These are phyloP conservation scores for Rhinella marina DNA, from an alignment of 2,797 vertebrate genomes.

Conservation along the genomic window DNA sequence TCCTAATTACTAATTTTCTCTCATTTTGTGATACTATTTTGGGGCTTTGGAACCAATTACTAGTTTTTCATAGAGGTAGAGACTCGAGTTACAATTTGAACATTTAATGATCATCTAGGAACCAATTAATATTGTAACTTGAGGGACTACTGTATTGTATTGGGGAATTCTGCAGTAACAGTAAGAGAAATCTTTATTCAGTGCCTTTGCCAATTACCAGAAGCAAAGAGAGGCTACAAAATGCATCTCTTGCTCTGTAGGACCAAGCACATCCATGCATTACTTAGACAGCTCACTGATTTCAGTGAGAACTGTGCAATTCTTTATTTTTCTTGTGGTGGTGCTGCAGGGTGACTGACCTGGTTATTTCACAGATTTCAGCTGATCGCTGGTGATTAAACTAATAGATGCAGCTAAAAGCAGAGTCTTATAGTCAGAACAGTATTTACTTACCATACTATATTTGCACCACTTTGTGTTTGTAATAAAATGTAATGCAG, in stretches of 20 bases:
- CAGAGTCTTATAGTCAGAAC: neutral
- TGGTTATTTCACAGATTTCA: neutral
- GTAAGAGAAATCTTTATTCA: no score
- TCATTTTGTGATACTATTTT: no score
- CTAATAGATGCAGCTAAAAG: neutral
- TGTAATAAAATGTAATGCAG: slow-evolving; percentile 80
- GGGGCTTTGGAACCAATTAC: no score
- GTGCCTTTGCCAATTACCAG: neutral
- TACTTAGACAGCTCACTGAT: neutral
- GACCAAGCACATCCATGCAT: neutral
- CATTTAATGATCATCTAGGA: no score
- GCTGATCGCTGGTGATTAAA: neutral
- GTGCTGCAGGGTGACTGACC: neutral
- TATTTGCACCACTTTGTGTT: slow-evolving; percentile 71
- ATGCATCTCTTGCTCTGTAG: neutral
- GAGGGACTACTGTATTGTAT: neutral
- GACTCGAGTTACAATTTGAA: no score
- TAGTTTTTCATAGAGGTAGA: no score
- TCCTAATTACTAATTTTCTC: no score
- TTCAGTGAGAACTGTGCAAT: neutral
- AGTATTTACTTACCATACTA: slow-evolving; percentile 72
- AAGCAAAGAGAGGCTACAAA: neutral
- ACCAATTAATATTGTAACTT: no score
- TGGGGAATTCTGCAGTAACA: no score
- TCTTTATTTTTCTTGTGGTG: neutral